A percentile compares a stretch with the other conserved stretches of the same genome.
Evolutionary conservation across 2,888 invertebrate genomes (phyloP).

Genomic region (Macrosoma leucophasiata): DNA sequence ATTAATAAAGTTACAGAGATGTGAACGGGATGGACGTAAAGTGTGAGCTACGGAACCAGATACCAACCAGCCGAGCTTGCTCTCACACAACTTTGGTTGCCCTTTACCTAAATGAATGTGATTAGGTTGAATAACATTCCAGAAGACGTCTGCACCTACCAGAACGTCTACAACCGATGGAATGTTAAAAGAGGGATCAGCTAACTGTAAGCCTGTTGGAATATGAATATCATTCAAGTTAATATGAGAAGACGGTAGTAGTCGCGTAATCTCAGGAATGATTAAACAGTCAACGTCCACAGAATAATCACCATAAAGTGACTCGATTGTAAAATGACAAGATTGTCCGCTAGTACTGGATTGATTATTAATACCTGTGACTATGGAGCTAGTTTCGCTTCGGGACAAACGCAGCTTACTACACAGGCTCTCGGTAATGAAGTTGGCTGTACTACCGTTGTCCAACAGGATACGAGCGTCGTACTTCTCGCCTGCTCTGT

Average conservation of each 20-base stretch:
- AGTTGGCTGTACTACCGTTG: slow-evolving; percentile 18
- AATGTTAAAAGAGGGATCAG: neutral
- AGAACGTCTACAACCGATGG: too few relatives aligned
- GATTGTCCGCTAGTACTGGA: too few relatives aligned
- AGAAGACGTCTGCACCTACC: slow-evolving; percentile 12
- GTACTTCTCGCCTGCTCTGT: slow-evolving; percentile 3
- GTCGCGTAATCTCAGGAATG: neutral
- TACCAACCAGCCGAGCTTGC: neutral
- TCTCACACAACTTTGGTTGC: neutral
- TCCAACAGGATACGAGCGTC: slow-evolving; percentile 18
- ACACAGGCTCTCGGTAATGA: slow-evolving; percentile 3
- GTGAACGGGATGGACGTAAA: too few relatives aligned
- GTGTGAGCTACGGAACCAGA: too few relatives aligned
- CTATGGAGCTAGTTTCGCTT: neutral
- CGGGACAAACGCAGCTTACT: neutral
- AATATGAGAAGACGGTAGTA: neutral
- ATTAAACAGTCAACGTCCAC: neutral
- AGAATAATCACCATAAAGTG: too few relatives aligned
- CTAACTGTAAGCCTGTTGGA: neutral
- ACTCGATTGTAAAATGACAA: too few relatives aligned
- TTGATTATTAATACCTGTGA: neutral
- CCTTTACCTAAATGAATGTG: neutral
- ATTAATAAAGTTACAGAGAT: neutral
- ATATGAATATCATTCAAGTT: neutral
- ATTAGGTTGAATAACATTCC: slow-evolving; percentile 4